These are phyloP conservation scores for Acanthochromis polyacanthus DNA, from an alignment of 2,113 vertebrate genomes.

Conservation along the genomic window DNA sequence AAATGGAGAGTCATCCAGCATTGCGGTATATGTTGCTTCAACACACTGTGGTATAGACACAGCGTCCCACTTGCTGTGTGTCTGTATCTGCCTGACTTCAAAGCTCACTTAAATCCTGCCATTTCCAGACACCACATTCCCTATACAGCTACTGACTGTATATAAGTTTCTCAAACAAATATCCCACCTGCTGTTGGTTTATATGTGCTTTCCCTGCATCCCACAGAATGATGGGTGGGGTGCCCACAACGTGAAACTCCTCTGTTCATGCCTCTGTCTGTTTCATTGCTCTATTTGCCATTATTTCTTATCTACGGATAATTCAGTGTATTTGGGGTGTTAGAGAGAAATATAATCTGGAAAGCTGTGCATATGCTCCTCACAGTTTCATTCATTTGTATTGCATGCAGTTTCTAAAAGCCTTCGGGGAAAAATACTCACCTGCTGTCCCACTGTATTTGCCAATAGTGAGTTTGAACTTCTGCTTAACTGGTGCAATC, in stretches of 20 bases:
- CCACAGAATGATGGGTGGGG: conserved; percentile 6
- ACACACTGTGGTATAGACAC: conserved; percentile 39
- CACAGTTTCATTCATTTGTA: background rate
- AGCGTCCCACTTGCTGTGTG: conserved; percentile 16
- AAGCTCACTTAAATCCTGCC: conserved; percentile 23
- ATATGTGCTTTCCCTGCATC: conserved; percentile 40
- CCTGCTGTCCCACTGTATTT: conserved; percentile 91
- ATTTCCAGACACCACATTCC: conserved; percentile 15
- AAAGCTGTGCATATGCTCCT: conserved; percentile 1
- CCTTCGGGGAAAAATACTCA: conserved; percentile 54
- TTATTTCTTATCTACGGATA: conserved; percentile 11
- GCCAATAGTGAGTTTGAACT: conserved; percentile 87
- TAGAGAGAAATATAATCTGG: conserved; percentile 15
- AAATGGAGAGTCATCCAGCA: conserved; percentile 21
- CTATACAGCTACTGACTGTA: conserved; percentile 26
- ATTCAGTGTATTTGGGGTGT: conserved; percentile 23
- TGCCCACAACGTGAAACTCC: conserved; percentile 1
- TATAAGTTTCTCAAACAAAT: conserved; percentile 41
- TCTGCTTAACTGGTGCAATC: conserved; percentile 86
- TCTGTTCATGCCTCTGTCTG: conserved; percentile 17
- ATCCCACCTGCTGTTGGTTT: conserved; percentile 25
- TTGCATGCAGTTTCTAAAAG: background rate
- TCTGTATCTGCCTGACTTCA: conserved; percentile 45
- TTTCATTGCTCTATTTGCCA: conserved; percentile 21
- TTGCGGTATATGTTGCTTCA: conserved; percentile 32